Base-by-base conservation (phyloP, 2,888 invertebrate genomes). In the Drosophila nr. perissopoda region DNA sequence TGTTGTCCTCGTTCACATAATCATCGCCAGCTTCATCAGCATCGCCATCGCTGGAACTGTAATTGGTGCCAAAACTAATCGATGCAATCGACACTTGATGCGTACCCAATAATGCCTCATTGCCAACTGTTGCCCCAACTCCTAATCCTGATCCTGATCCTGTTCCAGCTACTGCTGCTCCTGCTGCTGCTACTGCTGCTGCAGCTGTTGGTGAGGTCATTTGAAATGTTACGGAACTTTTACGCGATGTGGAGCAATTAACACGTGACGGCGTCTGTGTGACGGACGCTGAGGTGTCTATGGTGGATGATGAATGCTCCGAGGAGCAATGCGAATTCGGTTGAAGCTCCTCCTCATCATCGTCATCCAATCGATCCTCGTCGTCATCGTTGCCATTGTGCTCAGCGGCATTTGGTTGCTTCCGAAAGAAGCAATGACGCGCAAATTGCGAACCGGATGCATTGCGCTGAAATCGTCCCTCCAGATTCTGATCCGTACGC, bases 401-500 rank as follows among this genome's bases (percentile, higher is more conserved):
- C 6, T 58, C 63, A 3, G n/a, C 27, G 18, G 46, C 56, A 27
- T 53, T 60, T 21, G 63, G 62, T 8, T 79, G 91, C 49, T 93
- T 90, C 3, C 90, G 90, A 42, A 93, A 93, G 77, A 93, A 93
- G 56, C 91, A 93, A 69, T 93, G 92, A 0, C 93, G 89, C 0
- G 92, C 88, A 70, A 93, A 93, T 69, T 93, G 93, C 0, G 93
- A 93, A 0, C 92, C 92, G 2, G 93, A 93, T n/a, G 91, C 91
- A 56, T 92, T 91, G 6, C 92, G 91, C 69, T 91, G 91, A 76
- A 93, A 93, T 25, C 91, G 88, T 70, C 76, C 70, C 18, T 72
- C 82, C 4, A 54, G 58, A 21, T 67, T 65, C 27, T 69, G 25
- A 8, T 72, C 63, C 10, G 40, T 2, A 2, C 60, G 57, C 1